phyloP scores from a whole-genome alignment of 2,888 invertebrate genomes.

The Harpalus rufipes region DNA sequence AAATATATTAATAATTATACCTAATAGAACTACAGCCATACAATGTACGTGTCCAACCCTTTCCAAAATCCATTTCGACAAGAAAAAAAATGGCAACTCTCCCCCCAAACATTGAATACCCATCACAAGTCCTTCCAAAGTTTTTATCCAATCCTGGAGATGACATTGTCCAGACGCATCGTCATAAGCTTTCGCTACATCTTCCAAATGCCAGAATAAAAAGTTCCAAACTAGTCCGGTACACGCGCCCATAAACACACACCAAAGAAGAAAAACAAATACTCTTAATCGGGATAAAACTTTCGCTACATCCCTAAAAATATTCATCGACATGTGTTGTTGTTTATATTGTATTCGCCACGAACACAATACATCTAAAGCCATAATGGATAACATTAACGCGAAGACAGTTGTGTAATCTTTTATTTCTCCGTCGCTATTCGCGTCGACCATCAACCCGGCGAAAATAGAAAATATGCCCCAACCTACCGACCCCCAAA shows the following conservation, averaged over 20 bases:
- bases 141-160: constrained; percentile 76
- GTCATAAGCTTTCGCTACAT: constrained; percentile 78
- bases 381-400: constrained; percentile 83
- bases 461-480: constrained; percentile 87
- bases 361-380: constrained; percentile 84
- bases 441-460: constrained; percentile 87
- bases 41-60: constrained; percentile 89
- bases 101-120: constrained; percentile 90
- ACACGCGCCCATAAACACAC: constrained; percentile 89
- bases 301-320: constrained; percentile 84
- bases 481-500: constrained; percentile 94
- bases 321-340: constrained; percentile 83
- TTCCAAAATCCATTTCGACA: constrained; percentile 88
- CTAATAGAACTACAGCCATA: constrained; percentile 90
- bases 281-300: constrained; percentile 84
- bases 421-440: constrained; percentile 84
- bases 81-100: constrained; percentile 92
- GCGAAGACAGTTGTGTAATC: constrained; percentile 91
- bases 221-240: constrained; percentile 94
- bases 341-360: constrained; percentile 82
- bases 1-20: constrained; percentile 74
- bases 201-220: constrained; percentile 91
- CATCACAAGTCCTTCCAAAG: constrained; percentile 80
- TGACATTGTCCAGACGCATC: constrained; percentile 74
- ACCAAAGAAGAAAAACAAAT: constrained; percentile 88